phyloP scores from a whole-genome alignment of 2,888 invertebrate species.

The Graphium colonna region DNA sequence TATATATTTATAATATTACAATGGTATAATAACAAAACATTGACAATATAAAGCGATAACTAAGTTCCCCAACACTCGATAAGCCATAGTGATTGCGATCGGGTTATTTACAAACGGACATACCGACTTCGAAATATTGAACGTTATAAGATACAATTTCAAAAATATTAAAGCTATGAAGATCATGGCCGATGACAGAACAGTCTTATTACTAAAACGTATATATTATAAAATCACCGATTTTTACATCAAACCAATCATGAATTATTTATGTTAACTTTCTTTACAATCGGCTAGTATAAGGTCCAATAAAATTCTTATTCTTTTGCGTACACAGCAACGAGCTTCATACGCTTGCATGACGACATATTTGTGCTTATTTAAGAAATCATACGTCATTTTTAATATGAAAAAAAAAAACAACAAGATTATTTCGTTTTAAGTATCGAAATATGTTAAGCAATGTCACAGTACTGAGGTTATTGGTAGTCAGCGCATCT shows the following conservation, averaged over 20 bases:
- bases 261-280: background rate
- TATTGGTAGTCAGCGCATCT: slow-evolving; percentile 32
- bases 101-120: slow-evolving; percentile 53
- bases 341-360: too few relatives aligned
- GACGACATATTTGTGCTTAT: background rate
- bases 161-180: slow-evolving; percentile 71
- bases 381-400: too few relatives aligned
- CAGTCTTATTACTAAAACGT: slow-evolving; percentile 57
- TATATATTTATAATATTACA: slow-evolving; percentile 74
- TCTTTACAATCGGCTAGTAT: background rate
- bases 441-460: slow-evolving; percentile 27
- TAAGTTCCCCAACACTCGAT: slow-evolving; percentile 69
- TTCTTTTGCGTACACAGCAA: background rate
- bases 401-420: background rate
- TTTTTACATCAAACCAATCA: slow-evolving; percentile 16
- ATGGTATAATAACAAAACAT: slow-evolving; percentile 74
- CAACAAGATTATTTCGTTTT: slow-evolving; percentile 22
- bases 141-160: slow-evolving; percentile 55
- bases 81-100: slow-evolving; percentile 65
- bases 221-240: slow-evolving; percentile 31
- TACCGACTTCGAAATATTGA: slow-evolving; percentile 38
- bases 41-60: slow-evolving; percentile 71
- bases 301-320: too few relatives aligned
- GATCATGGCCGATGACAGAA: slow-evolving; percentile 69
- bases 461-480: slow-evolving; percentile 27